Percentiles rank a stretch among this genome's conserved stretches.
Conservation (phyloP, 2,888 invertebrate genomes). For the Cosmia pyralina region DNA sequence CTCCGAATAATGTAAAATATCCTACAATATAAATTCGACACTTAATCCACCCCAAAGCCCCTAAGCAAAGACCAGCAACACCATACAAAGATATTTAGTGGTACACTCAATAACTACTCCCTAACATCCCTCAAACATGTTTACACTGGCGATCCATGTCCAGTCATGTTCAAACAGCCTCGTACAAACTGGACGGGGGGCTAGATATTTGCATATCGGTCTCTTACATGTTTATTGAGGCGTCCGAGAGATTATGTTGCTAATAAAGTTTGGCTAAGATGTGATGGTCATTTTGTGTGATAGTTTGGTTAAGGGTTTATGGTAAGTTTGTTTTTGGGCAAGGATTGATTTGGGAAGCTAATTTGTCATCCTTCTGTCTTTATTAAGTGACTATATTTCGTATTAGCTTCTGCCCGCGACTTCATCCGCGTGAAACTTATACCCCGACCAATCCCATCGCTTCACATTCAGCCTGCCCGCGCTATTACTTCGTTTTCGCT, state of each 20-base stretch:
- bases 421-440: too few relatives aligned
- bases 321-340: conserved; percentile 34
- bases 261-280: conserved; percentile 62
- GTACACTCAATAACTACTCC: conserved; percentile 60
- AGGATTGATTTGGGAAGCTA: conserved; percentile 12
- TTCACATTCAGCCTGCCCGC: too few relatives aligned
- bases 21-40: background rate
- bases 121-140: conserved; percentile 56
- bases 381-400: background rate
- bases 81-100: conserved; percentile 59
- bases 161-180: conserved; percentile 61
- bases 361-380: conserved; percentile 10
- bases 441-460: too few relatives aligned
- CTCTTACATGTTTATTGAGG: conserved; percentile 71
- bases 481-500: too few relatives aligned
- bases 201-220: conserved; percentile 71
- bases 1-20: background rate
- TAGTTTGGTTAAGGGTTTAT: conserved; percentile 33
- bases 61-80: conserved; percentile 29
- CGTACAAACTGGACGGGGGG: conserved; percentile 60
- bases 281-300: conserved; percentile 57
- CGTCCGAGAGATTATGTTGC: conserved; percentile 66
- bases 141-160: conserved; percentile 66
- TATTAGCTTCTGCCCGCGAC: too few relatives aligned
- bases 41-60: conserved; percentile 30